Evolutionary conservation across 2,113 vertebrate species (phyloP), one percentile per base, ranked within the genome.

Genomic region (Cathartes aura): DNA sequence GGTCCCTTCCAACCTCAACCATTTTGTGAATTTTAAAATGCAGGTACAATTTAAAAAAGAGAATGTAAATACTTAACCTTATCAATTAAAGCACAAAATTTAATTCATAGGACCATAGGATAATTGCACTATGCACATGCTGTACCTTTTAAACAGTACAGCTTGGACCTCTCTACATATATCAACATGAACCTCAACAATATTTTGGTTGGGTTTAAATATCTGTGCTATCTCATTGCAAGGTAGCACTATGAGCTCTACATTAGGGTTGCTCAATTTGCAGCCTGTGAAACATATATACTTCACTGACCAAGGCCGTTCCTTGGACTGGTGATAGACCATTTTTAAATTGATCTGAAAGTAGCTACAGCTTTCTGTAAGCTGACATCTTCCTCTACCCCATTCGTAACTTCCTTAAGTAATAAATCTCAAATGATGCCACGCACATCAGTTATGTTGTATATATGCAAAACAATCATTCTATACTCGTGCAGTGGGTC

Each of bases 401-500:
- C 4, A 1, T 3, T 27, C 42, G 0, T 21, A 59, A 82, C 12
- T 40, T 79, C 63, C 68, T 38, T 18, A 66, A 27, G 40, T 38
- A 86, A 9, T 7, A 80, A 79, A 62, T 36, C 40, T 38, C 42
- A 59, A 55, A 40, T 3, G 53, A 63, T 1, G 2, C 12, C 40
- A 60, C 14, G 81, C 23, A 42, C 20, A 63, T 22, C 53, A 58
- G 53, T 5, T 47, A 71, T 0, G 3, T 6, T 55, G 10, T 9
- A 42, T 12, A 72, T 1, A 71, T 11, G 24, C 29, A 88, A 55
- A 86, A 45, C 32, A 81, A 73, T 19, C 14, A 30, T 12, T 34
- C 58, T 52, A 11, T 3, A 30, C 14, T 0, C 0, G 3, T 18
- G 52, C 27, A 43, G 27, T 5, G 15, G n/a, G 32, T 56, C 7